These are phyloP conservation scores for Pseudopipra pipra DNA, from an alignment of 2,113 vertebrate genomes.

Conservation along the genomic window DNA sequence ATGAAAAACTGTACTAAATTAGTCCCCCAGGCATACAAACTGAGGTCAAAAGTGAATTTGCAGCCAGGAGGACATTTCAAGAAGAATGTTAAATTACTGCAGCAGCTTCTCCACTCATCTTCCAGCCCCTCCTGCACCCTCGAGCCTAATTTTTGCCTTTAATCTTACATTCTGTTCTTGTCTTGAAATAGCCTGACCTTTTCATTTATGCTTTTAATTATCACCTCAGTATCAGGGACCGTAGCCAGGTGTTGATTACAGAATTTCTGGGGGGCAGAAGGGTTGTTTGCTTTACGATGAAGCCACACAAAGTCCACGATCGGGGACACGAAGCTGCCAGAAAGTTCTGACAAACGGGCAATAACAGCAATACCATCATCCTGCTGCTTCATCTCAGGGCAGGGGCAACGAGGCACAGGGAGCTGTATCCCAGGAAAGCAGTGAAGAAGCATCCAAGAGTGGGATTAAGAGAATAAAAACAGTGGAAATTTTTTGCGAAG, in stretches of 20 bases:
- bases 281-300: background rate
- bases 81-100: background rate
- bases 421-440: background rate
- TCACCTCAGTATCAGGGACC: background rate
- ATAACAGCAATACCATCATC: background rate
- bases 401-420: background rate
- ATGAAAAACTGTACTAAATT: constrained; percentile 30
- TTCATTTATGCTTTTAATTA: constrained; percentile 9
- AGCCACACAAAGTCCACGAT: background rate
- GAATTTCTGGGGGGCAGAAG: background rate
- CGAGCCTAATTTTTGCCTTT: background rate
- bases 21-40: constrained; percentile 30
- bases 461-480: background rate
- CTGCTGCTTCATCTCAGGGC: background rate
- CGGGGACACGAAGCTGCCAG: background rate
- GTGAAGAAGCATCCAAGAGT: background rate
- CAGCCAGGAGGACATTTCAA: background rate
- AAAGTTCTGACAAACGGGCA: background rate
- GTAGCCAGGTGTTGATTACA: background rate
- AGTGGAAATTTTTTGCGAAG: background rate
- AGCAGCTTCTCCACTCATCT: background rate
- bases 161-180: background rate
- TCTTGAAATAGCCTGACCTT: constrained; percentile 11
- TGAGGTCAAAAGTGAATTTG: constrained; percentile 36
- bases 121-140: background rate